Evolutionary conservation across 2,113 vertebrate species (phyloP), one percentile per base, ranked within the genome.

Genomic region (Nesospiza acunhae): DNA sequence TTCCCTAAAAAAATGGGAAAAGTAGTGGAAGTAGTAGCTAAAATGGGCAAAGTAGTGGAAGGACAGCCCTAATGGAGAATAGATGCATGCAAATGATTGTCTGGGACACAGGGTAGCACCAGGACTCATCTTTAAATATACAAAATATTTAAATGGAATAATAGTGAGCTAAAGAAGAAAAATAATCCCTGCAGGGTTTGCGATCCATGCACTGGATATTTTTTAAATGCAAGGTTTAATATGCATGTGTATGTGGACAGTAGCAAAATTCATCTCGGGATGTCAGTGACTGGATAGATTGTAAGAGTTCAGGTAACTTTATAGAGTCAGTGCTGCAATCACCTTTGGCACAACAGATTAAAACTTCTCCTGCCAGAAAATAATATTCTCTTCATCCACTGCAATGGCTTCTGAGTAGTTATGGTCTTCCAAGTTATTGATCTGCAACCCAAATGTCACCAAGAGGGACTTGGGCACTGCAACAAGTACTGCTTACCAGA

Each of bases 361-460:
- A 64, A 49, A 44, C 9, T 9, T 46, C 28, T 73, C 53, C 52
- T 77, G 62, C 35, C 31, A 39, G 41, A 46, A 68, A 90, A 70
- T 15, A 64, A 22, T 11, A 23, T 52, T 68, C 66, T 50, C 27
- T 30, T 93, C 64, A 87, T 78, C 49, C 77, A 64, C 19, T 83
- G 26, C 17, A 49, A 52, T 27, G 42, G 72, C 55, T 83, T 77
- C 84, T 77, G 41, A 82, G 63, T 39, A 24, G 4, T 58, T 91
- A 59, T 3, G 3, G 70, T 74, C 53, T 89, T 87, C 30, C 14
- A 59, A 84, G 27, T n/a, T 83, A 97, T 39, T 81, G 89, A 94
- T 95, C 73, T 77, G 42, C 64, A 87, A 87, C 64, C 24, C 42
- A 91, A 83, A 90, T 30, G n/a, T 82, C 93, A 86, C 69, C 86